Evolutionary conservation across 2,888 invertebrate species (phyloP), one percentile per base, ranked within the genome.

Genomic region (Eilema griseolum): DNA sequence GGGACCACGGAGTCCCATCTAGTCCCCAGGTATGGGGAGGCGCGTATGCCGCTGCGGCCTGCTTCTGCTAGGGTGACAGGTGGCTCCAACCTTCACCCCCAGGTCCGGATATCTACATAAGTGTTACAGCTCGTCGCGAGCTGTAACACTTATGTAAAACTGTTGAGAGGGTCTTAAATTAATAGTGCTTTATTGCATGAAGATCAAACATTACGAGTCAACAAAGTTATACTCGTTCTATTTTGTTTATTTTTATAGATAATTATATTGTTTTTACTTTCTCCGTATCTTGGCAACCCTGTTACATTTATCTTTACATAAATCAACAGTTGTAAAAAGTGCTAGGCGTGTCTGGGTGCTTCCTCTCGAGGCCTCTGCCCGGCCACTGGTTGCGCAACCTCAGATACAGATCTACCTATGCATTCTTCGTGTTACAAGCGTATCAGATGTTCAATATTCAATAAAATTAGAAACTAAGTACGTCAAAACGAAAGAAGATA

Each of bases 301-400:
- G 57, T 61, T 8, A 12, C 8, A 20, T 56, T 66, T 70, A 70
- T 70, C 69, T 70, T 26, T 37, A 66, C 56, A 41, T 61, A 28
- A 16, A 66, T 70, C 70, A 61, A 52, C 24, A 46, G 62, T 59
- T 59, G 66, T 70, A 70, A 62, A 63, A 70, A 70, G 61, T 66
- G 66, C 28, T 52, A 33, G 69, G 37, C 33, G 52, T 16, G n/a
- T 61, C 3, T 31, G 37, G 66, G 61, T 33, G 70, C 66, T 70
- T 66, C 70, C 70, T 66, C 70, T 69, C 33, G 46, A 14, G 23
- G 56, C 56, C 66, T 61, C 59, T 20, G 60, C 64, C 31, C 24
- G 37, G n/a, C 56, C 37, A 24, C 65, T 26, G n/a, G 56, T 66
- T 70, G 23, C 61, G 57, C n/a, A 70, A 69, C 16, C 20, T 28